Evolutionary conservation across 2,797 vertebrate genomes (phyloP).

Genomic region (Acrocephalus scirpaceus): DNA sequence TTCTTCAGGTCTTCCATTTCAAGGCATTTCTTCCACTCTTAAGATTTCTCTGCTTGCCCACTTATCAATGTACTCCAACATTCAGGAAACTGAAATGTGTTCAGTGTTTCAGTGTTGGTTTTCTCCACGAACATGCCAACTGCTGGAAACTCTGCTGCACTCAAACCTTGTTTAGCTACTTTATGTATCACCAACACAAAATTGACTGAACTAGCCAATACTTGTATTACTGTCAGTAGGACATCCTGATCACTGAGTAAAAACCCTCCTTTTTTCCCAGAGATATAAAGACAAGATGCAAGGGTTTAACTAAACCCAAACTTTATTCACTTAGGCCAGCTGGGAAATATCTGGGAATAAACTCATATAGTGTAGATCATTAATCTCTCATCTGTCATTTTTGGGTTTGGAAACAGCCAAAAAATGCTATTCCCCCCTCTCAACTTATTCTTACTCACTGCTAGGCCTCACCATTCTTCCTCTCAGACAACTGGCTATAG

Average conservation of each 20-base stretch:
- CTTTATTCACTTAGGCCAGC: neutral
- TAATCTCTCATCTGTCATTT: neutral
- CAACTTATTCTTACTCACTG: neutral
- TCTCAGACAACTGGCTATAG: neutral
- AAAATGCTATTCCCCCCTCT: neutral
- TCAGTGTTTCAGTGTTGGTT: neutral
- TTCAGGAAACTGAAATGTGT: neutral
- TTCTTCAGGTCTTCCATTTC: neutral
- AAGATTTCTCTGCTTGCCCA: neutral
- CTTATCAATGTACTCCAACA: neutral
- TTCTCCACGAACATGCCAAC: neutral
- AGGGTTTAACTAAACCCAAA: neutral
- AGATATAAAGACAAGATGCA: neutral
- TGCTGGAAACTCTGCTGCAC: neutral
- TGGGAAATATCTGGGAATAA: constrained; percentile 2
- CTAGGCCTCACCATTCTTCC: neutral
- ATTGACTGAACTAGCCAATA: neutral
- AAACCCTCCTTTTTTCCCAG: neutral
- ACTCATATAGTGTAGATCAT: neutral
- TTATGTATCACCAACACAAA: neutral
- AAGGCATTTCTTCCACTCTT: neutral
- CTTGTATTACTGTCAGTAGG: neutral
- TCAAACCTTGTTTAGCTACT: neutral
- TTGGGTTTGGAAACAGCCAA: neutral
- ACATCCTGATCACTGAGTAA: neutral